Evolutionary conservation across 1,140 invertebrate genomes (phyloP).

Genomic region (Sipha flava): DNA sequence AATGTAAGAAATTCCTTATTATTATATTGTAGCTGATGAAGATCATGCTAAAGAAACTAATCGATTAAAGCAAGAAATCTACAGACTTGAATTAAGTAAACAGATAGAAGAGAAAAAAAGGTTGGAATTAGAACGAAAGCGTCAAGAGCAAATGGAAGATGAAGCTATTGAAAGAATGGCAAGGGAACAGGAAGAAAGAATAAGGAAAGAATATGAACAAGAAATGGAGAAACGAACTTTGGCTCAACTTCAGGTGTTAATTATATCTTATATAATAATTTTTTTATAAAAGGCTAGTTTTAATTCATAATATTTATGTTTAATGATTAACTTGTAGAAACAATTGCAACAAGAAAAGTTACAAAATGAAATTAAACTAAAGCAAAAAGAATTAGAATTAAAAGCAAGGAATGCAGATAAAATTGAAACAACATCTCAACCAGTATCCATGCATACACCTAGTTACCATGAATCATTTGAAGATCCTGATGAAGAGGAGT

Average conservation of each 20-base stretch:
- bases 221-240: not conserved
- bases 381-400: not conserved
- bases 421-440: not conserved
- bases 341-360: not conserved
- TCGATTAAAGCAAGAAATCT: slow-evolving; percentile 11
- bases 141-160: slow-evolving; percentile 3
- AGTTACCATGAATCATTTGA: not conserved
- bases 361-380: slow-evolving; percentile 12
- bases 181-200: not conserved
- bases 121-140: not conserved
- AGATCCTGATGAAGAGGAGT: not conserved
- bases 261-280: not conserved
- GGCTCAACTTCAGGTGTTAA: not conserved
- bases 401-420: not conserved
- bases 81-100: slow-evolving; percentile 11
- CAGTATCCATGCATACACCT: not conserved
- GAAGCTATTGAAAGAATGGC: slow-evolving; percentile 2
- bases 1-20: not conserved
- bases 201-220: slow-evolving; percentile 4
- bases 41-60: not conserved
- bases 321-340: not conserved
- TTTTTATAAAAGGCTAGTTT: too few species aligned
- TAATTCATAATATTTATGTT: not conserved
- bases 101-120: slow-evolving; percentile 20
- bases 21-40: not conserved